Evolutionary conservation across 92 coral and sea anemone genomes (phyloP).

Genomic region (Palythoa grandis): DNA sequence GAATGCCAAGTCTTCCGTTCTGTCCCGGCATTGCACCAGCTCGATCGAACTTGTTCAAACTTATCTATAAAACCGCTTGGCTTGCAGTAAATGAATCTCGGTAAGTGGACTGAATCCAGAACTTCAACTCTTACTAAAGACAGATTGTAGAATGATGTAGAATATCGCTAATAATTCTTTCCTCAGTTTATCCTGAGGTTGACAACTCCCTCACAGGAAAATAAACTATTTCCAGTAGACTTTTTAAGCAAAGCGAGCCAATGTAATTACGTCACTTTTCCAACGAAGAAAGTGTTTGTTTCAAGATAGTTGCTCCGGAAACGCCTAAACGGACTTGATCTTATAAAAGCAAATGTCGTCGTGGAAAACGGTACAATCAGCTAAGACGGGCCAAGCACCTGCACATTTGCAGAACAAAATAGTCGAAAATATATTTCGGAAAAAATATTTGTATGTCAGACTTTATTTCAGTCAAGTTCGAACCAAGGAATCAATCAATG

Average conservation of each 20-base stretch:
- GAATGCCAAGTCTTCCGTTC: neutral
- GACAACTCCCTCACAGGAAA: constrained; percentile 5
- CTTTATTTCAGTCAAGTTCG: neutral
- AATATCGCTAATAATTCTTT: neutral
- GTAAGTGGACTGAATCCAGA: neutral
- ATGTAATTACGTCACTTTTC: constrained; percentile 31
- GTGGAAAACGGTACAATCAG: neutral
- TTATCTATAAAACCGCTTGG: neutral
- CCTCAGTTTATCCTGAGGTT: neutral
- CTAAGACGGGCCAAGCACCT: neutral
- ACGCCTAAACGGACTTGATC: constrained; percentile 8
- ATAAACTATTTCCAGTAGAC: neutral
- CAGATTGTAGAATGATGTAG: neutral
- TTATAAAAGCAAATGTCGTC: constrained; percentile 20
- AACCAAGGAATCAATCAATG: neutral
- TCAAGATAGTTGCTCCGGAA: constrained; percentile 36
- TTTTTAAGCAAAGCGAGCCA: constrained; percentile 29
- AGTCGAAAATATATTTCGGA: neutral
- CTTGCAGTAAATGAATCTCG: neutral
- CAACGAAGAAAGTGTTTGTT: constrained; percentile 27
- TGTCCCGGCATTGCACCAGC: neutral
- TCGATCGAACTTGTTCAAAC: neutral
- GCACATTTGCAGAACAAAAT: neutral
- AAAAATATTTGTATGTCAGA: neutral
- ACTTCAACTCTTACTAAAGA: neutral